Base-by-base conservation (phyloP, 2,113 vertebrate genomes). In the Oriolus oriolus region DNA sequence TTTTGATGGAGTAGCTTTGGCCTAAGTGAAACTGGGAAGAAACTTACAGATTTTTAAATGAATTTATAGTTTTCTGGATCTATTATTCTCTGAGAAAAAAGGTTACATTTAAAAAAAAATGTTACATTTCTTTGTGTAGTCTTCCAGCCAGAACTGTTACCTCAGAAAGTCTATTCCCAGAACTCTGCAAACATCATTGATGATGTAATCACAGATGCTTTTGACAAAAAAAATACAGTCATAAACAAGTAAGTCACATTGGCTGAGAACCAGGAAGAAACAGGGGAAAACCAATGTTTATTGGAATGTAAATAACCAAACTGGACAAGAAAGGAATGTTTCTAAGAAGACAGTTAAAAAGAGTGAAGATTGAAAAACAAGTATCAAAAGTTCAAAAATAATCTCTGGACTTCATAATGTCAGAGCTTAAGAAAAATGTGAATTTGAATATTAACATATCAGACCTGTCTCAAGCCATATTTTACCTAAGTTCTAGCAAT, bases 161-260 rank as follows among this genome's bases (percentile, higher is more conserved):
- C 52, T 91, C 42, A 90, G 63, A 81, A 94, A 80, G 23, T 56
- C 57, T 89, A 41, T 94, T 96, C 90, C 82, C 91, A 95, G 87
- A 95, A 94, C 30, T 84, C 41, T 13, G 35, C 0, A 5, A 59
- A 91, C 93, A 90, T 94, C 90, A 90, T 11, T 82, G 54, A 57
- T 96, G 95, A 94, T 96, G 93, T 87, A 97, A 94, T 47, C 85
- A 69, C 82, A 88, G 85, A 73, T 74, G 85, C 66, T 95, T 94
- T 56, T 77, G 47, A 85, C 79, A 97, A 97, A 87, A 84, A 95
- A 96, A 90, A 70, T 52, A 35, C 28, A 86, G 69, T 74, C 35
- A 93, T 94, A 95, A 97, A 95, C 84, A 97, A 97, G 28, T 74
- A 89, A 90, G 37, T 76, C 86, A 90, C 20, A 3, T 21, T 95